Evolutionary conservation across 2,113 vertebrate species (phyloP).

Genomic region (Podarcis cretensis): DNA sequence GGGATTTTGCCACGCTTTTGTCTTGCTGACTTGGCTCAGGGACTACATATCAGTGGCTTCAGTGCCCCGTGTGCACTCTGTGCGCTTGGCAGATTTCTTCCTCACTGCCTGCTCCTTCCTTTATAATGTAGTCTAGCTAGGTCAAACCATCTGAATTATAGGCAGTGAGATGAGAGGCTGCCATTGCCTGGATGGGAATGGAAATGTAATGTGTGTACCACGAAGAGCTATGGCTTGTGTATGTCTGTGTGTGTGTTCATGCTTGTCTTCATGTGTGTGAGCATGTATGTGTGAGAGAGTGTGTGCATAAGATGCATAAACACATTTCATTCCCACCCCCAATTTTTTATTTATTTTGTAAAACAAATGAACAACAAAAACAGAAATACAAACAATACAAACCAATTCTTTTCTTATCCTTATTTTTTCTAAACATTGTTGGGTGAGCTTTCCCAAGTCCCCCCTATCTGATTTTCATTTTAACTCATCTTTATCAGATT

Average conservation of each 20-base stretch:
- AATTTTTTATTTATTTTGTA: too few species aligned
- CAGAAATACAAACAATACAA: too few species aligned
- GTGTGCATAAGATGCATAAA: accelerated
- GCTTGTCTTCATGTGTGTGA: too few species aligned
- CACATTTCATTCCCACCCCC: neutral
- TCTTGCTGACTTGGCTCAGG: neutral
- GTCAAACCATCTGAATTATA: neutral
- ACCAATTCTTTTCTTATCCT: too few species aligned
- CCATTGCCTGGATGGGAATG: neutral
- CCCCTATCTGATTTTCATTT: too few species aligned
- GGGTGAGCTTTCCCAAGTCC: too few species aligned
- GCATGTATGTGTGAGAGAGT: neutral
- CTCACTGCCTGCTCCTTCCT: conserved; percentile 20
- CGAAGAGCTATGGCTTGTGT: accelerated
- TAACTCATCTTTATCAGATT: too few species aligned
- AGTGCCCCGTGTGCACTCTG: neutral
- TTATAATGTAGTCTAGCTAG: neutral
- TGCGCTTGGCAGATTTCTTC: conserved; percentile 31
- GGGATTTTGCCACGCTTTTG: neutral
- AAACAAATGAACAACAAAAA: too few species aligned
- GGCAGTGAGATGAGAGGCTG: neutral
- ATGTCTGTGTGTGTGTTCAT: neutral
- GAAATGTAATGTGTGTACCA: accelerated
- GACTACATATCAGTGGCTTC: neutral
- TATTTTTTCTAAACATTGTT: too few species aligned